These are phyloP conservation scores for Octodon degus DNA, from an alignment of 2,113 vertebrate species.

Conservation along the genomic window DNA sequence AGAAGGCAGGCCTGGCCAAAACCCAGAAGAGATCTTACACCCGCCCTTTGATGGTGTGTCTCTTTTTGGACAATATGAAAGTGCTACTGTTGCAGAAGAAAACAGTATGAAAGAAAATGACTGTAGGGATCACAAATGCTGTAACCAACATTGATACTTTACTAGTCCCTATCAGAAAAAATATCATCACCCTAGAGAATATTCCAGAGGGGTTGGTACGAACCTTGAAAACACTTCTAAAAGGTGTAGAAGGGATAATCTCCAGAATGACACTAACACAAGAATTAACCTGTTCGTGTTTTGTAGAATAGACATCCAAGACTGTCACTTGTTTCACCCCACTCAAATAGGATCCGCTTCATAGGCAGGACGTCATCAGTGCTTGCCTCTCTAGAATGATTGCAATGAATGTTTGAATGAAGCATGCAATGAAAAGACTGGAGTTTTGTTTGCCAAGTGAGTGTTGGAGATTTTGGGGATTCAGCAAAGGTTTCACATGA, in stretches of 20 bases:
- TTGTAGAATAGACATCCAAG: not conserved
- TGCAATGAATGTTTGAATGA: conserved; percentile 50
- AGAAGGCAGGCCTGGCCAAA: conserved; percentile 80
- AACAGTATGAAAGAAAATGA: conserved; percentile 78
- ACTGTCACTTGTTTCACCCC: conserved; percentile 6
- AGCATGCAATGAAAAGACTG: conserved; percentile 58
- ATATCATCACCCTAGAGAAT: conserved; percentile 77
- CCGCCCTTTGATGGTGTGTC: conserved; percentile 78
- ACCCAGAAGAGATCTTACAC: conserved; percentile 79
- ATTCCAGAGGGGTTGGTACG: conserved; percentile 78
- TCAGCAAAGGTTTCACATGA: conserved; percentile 44
- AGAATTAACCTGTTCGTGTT: conserved; percentile 66
- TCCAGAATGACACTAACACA: conserved; percentile 73
- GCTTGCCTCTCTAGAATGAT: conserved; percentile 49
- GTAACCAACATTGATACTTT: conserved; percentile 76
- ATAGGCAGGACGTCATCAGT: conserved; percentile 29
- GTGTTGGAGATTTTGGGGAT: conserved; percentile 48
- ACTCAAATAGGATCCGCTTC: not conserved
- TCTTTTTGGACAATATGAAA: conserved; percentile 80
- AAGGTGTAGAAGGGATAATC: conserved; percentile 73
- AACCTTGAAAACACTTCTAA: conserved; percentile 76
- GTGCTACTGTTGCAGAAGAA: conserved; percentile 76
- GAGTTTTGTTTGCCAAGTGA: conserved; percentile 45
- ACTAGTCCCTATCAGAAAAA: conserved; percentile 78
- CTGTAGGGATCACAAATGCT: conserved; percentile 75